Percentiles rank a stretch among this genome's conserved stretches.
Evolutionary conservation across 2,113 vertebrate genomes (phyloP).

Genomic region (Hydrochoerus hydrochaeris): DNA sequence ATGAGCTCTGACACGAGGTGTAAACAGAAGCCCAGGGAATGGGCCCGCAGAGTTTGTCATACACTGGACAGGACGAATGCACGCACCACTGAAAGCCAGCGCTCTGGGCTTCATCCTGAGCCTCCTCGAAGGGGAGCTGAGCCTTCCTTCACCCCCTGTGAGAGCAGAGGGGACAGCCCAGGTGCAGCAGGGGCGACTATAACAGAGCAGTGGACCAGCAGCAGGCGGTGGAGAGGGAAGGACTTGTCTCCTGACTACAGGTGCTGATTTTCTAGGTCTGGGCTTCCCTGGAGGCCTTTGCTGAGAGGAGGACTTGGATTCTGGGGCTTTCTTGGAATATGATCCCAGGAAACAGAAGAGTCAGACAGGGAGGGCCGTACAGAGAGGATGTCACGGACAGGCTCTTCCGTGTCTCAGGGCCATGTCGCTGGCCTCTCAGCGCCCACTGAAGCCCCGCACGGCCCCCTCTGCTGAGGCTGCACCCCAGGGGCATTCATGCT

Average conservation of each 20-base stretch:
- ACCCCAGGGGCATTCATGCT: background rate
- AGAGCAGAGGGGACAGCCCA: background rate
- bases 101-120: background rate
- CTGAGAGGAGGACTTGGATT: background rate
- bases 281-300: background rate
- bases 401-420: background rate
- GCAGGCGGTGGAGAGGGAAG: background rate
- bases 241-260: background rate
- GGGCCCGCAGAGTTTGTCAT: background rate
- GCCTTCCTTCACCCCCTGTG: background rate
- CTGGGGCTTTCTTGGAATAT: background rate
- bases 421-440: background rate
- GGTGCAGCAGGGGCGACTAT: too few species aligned
- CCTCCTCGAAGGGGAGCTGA: background rate
- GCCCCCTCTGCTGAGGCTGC: background rate
- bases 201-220: background rate
- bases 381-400: background rate
- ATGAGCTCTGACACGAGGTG: background rate
- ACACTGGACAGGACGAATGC: background rate
- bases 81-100: background rate
- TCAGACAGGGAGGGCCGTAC: background rate
- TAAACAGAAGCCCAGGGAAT: background rate
- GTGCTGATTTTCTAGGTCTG: background rate
- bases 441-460: background rate
- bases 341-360: background rate